Evolutionary conservation across 2,888 invertebrate genomes (phyloP).

Genomic region (Drosophila infuscata): DNA sequence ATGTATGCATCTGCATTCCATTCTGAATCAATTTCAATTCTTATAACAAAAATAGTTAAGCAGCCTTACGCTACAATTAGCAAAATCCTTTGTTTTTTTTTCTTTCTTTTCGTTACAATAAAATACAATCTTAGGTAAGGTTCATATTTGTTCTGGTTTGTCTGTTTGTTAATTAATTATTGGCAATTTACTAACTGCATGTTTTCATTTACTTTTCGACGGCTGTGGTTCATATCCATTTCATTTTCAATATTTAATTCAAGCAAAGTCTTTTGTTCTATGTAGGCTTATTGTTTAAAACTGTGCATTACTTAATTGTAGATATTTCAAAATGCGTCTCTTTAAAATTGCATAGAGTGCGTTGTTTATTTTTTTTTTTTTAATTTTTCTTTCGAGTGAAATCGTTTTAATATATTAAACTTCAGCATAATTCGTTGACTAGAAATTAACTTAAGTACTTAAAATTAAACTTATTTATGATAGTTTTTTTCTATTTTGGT

Average conservation of each 20-base stretch:
- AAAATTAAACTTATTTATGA: constrained; percentile 47
- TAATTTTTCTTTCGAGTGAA: constrained; percentile 37
- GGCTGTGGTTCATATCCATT: constrained; percentile 38
- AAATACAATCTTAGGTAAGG: constrained; percentile 81
- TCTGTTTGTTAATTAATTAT: constrained; percentile 66
- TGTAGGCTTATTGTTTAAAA: constrained; percentile 60
- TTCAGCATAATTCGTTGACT: constrained; percentile 80
- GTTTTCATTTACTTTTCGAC: constrained; percentile 47
- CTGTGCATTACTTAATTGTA: constrained; percentile 65
- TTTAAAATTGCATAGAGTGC: constrained; percentile 69
- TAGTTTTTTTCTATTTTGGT: constrained; percentile 48
- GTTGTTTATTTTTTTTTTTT: constrained; percentile 29
- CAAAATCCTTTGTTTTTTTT: constrained; percentile 38
- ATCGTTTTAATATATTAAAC: constrained; percentile 46
- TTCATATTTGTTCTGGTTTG: constrained; percentile 57
- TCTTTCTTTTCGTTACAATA: constrained; percentile 30
- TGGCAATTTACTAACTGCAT: constrained; percentile 80
- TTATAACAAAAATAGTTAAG: constrained; percentile 74
- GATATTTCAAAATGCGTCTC: constrained; percentile 61
- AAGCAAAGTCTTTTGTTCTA: constrained; percentile 80
- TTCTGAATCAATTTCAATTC: constrained; percentile 37
- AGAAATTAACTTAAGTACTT: constrained; percentile 79
- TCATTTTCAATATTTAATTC: constrained; percentile 50
- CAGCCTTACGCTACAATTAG: constrained; percentile 48
- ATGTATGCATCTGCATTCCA: constrained; percentile 22